Percentiles rank a stretch among this genome's conserved stretches.
These are phyloP conservation scores for Lysandra bellargus DNA, from an alignment of 2,888 invertebrate species.

Conservation along the genomic window DNA sequence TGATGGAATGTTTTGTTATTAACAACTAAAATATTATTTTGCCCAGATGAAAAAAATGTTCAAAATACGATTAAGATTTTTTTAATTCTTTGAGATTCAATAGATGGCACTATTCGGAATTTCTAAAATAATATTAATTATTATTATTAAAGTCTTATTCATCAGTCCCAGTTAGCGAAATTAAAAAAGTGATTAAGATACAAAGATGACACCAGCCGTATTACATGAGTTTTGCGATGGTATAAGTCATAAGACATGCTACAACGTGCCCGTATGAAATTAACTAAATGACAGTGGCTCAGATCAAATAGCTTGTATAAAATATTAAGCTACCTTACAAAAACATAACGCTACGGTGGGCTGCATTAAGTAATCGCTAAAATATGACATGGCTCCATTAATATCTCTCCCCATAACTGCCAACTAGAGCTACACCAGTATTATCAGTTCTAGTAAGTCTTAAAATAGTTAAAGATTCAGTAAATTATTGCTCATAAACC, in stretches of 20 bases:
- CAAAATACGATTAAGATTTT: neutral
- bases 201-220: too few relatives aligned
- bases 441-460: neutral
- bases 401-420: neutral
- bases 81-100: neutral
- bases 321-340: neutral
- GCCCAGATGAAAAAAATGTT: neutral
- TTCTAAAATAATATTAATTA: neutral
- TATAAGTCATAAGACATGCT: too few relatives aligned
- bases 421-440: neutral
- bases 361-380: neutral
- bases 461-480: neutral
- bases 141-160: too few relatives aligned
- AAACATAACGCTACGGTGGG: constrained; percentile 17
- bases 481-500: neutral
- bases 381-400: neutral
- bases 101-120: neutral
- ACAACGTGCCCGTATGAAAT: neutral
- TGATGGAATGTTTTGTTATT: neutral
- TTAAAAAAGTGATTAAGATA: too few relatives aligned
- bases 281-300: neutral
- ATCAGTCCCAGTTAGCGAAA: too few relatives aligned
- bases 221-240: too few relatives aligned
- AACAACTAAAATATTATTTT: neutral
- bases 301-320: neutral